Percentiles rank a stretch among this genome's conserved stretches.
phyloP scores from a whole-genome alignment of 1,140 invertebrate genomes.

The Macrostomum lignano region DNA sequence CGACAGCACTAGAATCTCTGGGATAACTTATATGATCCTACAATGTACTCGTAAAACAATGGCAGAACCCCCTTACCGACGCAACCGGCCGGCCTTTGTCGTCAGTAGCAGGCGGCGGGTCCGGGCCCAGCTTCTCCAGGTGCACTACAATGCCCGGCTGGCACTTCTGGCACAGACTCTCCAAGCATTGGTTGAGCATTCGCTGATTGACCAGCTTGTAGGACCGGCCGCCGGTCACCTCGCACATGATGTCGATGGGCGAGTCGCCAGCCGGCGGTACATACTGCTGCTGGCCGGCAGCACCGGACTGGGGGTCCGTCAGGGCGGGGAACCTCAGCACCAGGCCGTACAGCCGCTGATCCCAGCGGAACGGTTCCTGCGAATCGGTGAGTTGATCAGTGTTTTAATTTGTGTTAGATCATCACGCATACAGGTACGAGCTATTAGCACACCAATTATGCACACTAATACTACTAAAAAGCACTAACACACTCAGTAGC shows the following conservation, averaged over 20 bases:
- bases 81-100: too few species aligned
- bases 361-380: slow-evolving; percentile 89
- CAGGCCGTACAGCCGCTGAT: slow-evolving; percentile 77
- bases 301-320: slow-evolving; percentile 9
- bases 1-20: too few species aligned
- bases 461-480: not conserved
- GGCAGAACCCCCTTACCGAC: too few species aligned
- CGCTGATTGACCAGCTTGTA: slow-evolving; percentile 76
- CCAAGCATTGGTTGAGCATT: slow-evolving; percentile 68
- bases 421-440: slow-evolving; percentile 62
- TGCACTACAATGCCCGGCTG: slow-evolving; percentile 88
- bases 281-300: slow-evolving; percentile 13
- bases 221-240: slow-evolving; percentile 87
- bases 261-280: slow-evolving; percentile 48
- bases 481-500: too few species aligned
- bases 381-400: too few species aligned
- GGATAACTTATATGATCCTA: too few species aligned
- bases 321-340: slow-evolving; percentile 52
- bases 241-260: slow-evolving; percentile 85
- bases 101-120: too few species aligned
- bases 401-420: too few species aligned
- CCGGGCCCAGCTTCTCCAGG: slow-evolving; percentile 84
- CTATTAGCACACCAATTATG: slow-evolving; percentile 56
- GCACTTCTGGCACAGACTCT: slow-evolving; percentile 78
- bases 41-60: too few species aligned